Percentiles rank a stretch among this genome's conserved stretches.
These are phyloP conservation scores for Drosophila virilis DNA, from an alignment of 1,140 invertebrate genomes.

Conservation along the genomic window DNA sequence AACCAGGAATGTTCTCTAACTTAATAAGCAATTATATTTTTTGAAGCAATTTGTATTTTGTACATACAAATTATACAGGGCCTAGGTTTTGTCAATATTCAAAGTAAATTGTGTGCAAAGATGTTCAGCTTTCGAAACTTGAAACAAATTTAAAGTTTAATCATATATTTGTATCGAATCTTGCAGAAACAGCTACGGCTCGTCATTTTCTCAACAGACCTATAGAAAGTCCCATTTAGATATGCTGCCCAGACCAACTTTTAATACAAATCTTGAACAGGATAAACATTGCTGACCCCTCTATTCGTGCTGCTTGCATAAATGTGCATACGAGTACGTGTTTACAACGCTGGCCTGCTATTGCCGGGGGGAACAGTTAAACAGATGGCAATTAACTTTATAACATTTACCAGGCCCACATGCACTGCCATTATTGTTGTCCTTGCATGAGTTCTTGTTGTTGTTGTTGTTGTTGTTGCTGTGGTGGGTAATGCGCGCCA, in stretches of 20 bases:
- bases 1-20: too few relatives aligned
- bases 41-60: too few relatives aligned
- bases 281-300: constrained; percentile 23
- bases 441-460: constrained; percentile 12
- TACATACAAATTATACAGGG: too few relatives aligned
- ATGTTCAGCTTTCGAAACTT: too few relatives aligned
- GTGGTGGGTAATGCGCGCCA: constrained; percentile 58
- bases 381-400: constrained; percentile 79
- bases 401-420: constrained; percentile 72
- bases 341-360: constrained; percentile 9
- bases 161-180: not conserved
- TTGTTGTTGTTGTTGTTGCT: constrained; percentile 23
- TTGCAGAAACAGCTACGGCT: not conserved
- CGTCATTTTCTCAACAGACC: constrained; percentile 6
- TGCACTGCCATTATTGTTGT: constrained; percentile 42
- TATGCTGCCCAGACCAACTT: constrained; percentile 11
- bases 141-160: too few relatives aligned
- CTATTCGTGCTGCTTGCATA: not conserved
- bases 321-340: constrained; percentile 11
- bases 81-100: too few relatives aligned
- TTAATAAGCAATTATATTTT: too few relatives aligned
- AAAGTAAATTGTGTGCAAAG: too few relatives aligned
- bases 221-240: constrained; percentile 19
- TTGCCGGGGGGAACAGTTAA: constrained; percentile 45
- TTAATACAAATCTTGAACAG: constrained; percentile 32